These are phyloP conservation scores for Oryzias javanicus DNA, from an alignment of 2,113 vertebrate species.

Conservation along the genomic window DNA sequence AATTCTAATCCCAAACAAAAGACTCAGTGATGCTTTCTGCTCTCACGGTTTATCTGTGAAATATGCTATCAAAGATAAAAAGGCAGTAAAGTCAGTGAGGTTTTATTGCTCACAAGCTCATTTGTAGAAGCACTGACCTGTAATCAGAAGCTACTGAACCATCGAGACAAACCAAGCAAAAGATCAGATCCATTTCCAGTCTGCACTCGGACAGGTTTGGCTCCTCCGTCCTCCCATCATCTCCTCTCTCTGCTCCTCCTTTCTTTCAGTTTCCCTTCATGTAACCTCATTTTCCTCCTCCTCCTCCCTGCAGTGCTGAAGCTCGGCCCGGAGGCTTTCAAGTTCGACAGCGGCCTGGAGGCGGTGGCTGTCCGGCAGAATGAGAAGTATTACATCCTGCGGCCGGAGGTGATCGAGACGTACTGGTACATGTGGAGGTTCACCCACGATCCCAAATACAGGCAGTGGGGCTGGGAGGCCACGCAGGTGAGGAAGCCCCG, in stretches of 20 bases:
- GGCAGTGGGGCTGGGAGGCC: conserved; percentile 98
- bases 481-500: conserved; percentile 79
- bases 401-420: conserved; percentile 97
- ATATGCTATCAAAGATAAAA: conserved; percentile 20
- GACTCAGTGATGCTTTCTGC: not conserved
- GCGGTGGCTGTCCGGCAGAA: conserved; percentile 95
- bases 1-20: no score
- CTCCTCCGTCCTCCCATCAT: not conserved
- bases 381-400: conserved; percentile 97
- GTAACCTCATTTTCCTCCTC: no score
- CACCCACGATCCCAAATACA: conserved; percentile 95
- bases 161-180: conserved; percentile 19
- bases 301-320: conserved; percentile 81
- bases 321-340: conserved; percentile 96
- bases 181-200: not conserved
- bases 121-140: conserved; percentile 3
- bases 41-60: conserved; percentile 26
- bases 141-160: conserved; percentile 14
- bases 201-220: not conserved
- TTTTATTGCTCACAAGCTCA: conserved; percentile 18
- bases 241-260: not conserved
- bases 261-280: no score
- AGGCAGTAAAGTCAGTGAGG: conserved; percentile 11
- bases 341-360: conserved; percentile 94
- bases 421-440: conserved; percentile 99